Conservation (phyloP, 2,113 vertebrate species). For the Leucopsar rothschildi region DNA sequence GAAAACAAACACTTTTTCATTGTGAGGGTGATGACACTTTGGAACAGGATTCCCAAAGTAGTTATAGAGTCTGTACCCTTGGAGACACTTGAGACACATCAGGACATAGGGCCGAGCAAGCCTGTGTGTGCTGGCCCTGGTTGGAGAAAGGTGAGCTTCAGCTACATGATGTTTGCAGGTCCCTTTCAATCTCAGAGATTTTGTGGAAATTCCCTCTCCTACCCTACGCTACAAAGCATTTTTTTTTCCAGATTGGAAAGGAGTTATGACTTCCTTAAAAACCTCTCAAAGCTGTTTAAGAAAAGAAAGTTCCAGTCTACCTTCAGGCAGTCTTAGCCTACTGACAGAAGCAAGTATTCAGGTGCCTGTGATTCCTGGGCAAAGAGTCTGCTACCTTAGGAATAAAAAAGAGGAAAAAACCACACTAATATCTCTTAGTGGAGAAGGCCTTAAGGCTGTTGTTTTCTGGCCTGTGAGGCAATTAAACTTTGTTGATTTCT, state of each 20-base stretch:
- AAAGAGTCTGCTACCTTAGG: neutral
- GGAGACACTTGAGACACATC: neutral
- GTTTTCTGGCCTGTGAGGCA: neutral
- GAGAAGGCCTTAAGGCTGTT: neutral
- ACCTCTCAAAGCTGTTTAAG: neutral
- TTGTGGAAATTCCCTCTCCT: neutral
- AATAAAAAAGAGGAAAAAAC: neutral
- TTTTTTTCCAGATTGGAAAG: neutral
- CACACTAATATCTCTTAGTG: neutral
- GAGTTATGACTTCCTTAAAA: neutral
- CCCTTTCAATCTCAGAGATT: neutral
- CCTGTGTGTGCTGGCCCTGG: neutral
- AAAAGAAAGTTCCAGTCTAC: neutral
- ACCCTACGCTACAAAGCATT: accelerated
- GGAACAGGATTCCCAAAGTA: neutral
- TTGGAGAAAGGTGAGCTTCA: neutral
- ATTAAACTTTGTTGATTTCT: neutral
- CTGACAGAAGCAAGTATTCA: neutral
- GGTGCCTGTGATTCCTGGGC: neutral
- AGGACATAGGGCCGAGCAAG: neutral
- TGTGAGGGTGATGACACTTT: neutral
- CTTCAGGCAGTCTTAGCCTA: neutral
- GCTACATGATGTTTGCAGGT: neutral
- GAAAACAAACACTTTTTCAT: neutral
- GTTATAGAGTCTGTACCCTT: neutral